Evolutionary conservation across 2,797 vertebrate species (phyloP), one percentile per base, ranked within the genome.

Genomic region (Sebastes iracundus): DNA sequence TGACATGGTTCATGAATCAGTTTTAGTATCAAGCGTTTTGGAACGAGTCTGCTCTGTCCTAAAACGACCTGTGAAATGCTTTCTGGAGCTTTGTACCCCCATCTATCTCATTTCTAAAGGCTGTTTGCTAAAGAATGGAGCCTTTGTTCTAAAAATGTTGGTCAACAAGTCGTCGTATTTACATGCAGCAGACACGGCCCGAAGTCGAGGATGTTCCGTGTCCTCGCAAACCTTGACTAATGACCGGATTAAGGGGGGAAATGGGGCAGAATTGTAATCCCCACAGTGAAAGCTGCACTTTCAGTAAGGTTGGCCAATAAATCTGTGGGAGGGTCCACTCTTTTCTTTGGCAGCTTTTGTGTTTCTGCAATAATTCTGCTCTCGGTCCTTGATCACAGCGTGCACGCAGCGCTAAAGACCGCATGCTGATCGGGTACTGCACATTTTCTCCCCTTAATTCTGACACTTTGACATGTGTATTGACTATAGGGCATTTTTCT

Each of bases 151-250:
- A 10, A 71, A 77, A 60, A 74, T 63, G 64, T 75, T 84, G 68
- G 69, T 82, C 71, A 84, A 85, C 63, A 81, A 66, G 68, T 73
- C 32, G 8, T 56, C 6, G 35, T 77, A 83, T 91, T 88, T 88
- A 82, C 80, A 90, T 91, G 87, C 79, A 83, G 58, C 30, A 12
- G 66, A 81, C 71, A 64, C 53, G 7, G 25, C 70, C 33, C 0
- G 1, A 72, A 73, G 66, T 80, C 67, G 77, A 62, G 82, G 65
- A 81, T 83, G 82, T 75, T 80, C 58, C 66, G 22, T 80, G 77
- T 91, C 84, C 86, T 81, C 42, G 23, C 74, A 89, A 82, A 88
- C 80, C 81, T 84, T 89, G 85, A 93, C 79, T 90, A 91, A 93
- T 91, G 91, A 92, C 78, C 14, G 72, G 88, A 93, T 92, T 93